Percentiles rank a stretch among this genome's conserved stretches.
These are phyloP conservation scores for Pholis gunnellus DNA, from an alignment of 2,113 vertebrate species.

Conservation along the genomic window DNA sequence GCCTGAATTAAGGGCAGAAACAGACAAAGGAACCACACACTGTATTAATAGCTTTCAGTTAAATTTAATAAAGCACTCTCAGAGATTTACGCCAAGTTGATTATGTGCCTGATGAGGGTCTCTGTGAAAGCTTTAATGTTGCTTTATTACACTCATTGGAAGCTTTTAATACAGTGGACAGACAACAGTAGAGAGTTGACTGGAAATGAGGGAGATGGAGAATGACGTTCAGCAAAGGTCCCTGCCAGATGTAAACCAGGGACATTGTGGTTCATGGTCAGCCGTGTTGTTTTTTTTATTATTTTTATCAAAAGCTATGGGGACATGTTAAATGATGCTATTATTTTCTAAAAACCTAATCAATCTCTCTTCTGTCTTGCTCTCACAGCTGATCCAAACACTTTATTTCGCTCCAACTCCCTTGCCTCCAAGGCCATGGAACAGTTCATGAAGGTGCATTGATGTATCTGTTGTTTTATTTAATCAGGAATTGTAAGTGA, in stretches of 20 bases:
- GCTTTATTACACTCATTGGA: conserved; percentile 18
- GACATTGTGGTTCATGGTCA: neutral
- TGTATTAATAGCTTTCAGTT: conserved; percentile 1
- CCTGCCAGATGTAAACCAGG: neutral
- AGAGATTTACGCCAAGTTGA: conserved; percentile 14
- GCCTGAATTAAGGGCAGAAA: neutral
- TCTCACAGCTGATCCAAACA: conserved; percentile 91
- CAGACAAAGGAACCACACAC: neutral
- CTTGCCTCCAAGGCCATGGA: conserved; percentile 94
- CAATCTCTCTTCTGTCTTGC: conserved; percentile 28
- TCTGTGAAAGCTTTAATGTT: neutral
- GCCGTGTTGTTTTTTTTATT: neutral
- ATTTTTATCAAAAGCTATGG: neutral
- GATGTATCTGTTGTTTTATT: neutral
- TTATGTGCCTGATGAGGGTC: conserved; percentile 22
- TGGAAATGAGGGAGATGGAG: neutral
- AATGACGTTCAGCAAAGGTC: neutral
- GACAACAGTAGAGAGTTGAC: neutral
- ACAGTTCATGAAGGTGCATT: conserved; percentile 92
- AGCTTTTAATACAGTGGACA: neutral
- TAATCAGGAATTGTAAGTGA: neutral
- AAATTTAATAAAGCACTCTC: conserved; percentile 20
- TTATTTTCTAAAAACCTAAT: neutral
- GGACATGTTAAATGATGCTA: neutral
- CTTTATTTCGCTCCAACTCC: conserved; percentile 93